phyloP scores from a whole-genome alignment of 2,113 vertebrate genomes.

The Coptodon bakossiorum region DNA sequence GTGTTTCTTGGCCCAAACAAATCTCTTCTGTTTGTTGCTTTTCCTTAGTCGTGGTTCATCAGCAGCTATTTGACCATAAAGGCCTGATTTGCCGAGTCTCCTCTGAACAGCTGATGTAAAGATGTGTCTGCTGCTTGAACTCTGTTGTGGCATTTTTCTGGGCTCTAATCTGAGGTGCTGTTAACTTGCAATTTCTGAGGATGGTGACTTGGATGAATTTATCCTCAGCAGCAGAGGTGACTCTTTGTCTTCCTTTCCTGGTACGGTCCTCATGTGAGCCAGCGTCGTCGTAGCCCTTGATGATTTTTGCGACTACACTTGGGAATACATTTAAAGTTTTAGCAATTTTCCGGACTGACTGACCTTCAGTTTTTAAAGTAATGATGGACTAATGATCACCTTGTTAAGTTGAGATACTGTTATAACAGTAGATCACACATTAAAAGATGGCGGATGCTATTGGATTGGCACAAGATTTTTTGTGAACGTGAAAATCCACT shows the following conservation, averaged over 20 bases:
- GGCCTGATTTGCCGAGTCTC: background rate
- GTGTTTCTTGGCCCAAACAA: background rate
- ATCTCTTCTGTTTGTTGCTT: background rate
- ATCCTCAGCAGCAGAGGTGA: background rate
- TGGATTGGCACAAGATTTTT: background rate
- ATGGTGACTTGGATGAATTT: background rate
- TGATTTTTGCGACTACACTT: background rate
- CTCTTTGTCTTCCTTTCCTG: background rate
- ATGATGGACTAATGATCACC: background rate
- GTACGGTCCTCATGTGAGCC: background rate
- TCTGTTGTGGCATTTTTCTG: background rate
- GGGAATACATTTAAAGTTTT: fast-evolving
- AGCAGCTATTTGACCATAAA: background rate
- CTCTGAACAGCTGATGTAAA: background rate
- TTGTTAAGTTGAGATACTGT: background rate
- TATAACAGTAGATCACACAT: background rate
- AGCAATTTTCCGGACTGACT: background rate
- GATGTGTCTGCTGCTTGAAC: background rate
- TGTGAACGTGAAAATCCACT: fast-evolving
- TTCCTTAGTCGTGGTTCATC: background rate
- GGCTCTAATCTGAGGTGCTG: background rate
- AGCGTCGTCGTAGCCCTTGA: fast-evolving
- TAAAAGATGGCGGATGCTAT: background rate
- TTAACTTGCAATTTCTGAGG: background rate
- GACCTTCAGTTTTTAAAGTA: background rate